phyloP scores from a whole-genome alignment of 2,797 vertebrate species.

The Saxicola maurus region DNA sequence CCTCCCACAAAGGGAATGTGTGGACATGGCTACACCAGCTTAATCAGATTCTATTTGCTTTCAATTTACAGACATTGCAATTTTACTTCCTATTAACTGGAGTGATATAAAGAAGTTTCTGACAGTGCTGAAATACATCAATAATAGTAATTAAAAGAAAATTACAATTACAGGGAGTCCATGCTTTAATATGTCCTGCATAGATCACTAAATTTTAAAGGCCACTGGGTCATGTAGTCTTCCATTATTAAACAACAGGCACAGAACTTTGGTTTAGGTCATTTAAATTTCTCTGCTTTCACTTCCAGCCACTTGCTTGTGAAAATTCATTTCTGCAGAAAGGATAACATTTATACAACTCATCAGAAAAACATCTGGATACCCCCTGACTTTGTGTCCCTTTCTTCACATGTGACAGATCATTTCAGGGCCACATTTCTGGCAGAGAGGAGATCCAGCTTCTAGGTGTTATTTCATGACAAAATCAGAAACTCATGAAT shows the following conservation, averaged over 20 bases:
- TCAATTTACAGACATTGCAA: neutral
- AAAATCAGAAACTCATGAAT: neutral
- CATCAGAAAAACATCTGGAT: neutral
- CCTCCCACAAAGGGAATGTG: neutral
- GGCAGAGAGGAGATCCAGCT: neutral
- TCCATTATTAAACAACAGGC: neutral
- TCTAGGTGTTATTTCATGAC: neutral
- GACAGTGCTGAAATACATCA: neutral
- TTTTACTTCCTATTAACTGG: neutral
- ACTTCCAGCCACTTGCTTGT: neutral
- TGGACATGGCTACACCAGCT: neutral
- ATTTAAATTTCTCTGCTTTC: constrained; percentile 12
- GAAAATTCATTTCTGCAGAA: neutral
- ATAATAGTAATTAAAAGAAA: neutral
- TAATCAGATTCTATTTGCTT: neutral
- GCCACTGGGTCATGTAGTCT: neutral
- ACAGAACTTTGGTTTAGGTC: neutral
- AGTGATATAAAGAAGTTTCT: neutral
- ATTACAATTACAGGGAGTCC: neutral
- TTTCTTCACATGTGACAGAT: rapidly evolving
- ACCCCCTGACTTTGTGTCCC: neutral
- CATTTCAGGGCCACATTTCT: neutral
- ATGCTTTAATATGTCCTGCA: neutral
- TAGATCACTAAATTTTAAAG: constrained; percentile 6
- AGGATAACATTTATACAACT: neutral